phyloP scores from a whole-genome alignment of 2,888 invertebrate species.

The Halictus ligatus region DNA sequence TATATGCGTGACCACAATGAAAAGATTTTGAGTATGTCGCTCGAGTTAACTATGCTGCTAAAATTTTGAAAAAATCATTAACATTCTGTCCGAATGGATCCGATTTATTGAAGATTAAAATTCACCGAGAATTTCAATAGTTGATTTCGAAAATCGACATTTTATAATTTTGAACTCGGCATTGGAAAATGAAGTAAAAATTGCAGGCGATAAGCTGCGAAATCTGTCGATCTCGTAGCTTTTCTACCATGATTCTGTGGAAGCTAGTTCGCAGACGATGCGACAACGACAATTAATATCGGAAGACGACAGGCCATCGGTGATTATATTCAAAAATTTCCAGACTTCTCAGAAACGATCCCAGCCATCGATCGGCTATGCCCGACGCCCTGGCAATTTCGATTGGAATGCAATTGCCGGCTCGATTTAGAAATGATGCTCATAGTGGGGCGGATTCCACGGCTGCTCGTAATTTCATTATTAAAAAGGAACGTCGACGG shows the following conservation, averaged over 20 bases:
- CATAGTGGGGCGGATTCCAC: slow-evolving; percentile 54
- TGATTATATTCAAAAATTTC: slow-evolving; percentile 60
- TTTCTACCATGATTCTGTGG: not conserved
- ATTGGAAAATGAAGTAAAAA: too few relatives aligned
- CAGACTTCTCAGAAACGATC: slow-evolving; percentile 25
- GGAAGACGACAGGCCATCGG: not conserved
- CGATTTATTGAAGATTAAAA: too few relatives aligned
- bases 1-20: too few relatives aligned
- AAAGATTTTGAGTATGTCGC: too few relatives aligned
- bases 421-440: slow-evolving; percentile 61
- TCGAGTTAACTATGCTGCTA: too few relatives aligned
- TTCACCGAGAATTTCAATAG: too few relatives aligned
- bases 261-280: not conserved
- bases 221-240: too few relatives aligned
- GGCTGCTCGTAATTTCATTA: slow-evolving; percentile 54
- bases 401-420: slow-evolving; percentile 61
- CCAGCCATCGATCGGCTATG: slow-evolving; percentile 54
- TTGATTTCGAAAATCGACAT: too few relatives aligned
- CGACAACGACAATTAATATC: not conserved
- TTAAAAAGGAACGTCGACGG: slow-evolving; percentile 58
- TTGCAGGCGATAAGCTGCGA: too few relatives aligned
- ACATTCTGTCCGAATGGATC: too few relatives aligned
- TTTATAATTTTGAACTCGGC: too few relatives aligned
- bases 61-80: too few relatives aligned
- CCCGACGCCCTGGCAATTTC: slow-evolving; percentile 46